Conservation (phyloP, 1,140 invertebrate genomes). For the Drosophila nasuta region DNA sequence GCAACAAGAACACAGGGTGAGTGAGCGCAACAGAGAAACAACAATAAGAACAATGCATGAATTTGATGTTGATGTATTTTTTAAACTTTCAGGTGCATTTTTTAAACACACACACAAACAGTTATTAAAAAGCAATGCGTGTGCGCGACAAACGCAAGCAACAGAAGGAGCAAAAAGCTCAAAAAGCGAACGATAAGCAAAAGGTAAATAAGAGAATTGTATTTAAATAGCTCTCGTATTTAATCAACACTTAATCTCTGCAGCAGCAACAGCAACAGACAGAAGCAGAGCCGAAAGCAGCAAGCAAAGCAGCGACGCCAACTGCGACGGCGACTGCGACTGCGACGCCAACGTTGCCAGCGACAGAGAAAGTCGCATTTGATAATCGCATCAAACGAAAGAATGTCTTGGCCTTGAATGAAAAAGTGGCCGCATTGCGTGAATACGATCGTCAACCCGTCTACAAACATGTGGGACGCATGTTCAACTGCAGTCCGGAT, state of each 20-base stretch:
- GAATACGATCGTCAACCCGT: conserved; percentile 77
- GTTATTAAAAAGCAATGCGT: conserved; percentile 50
- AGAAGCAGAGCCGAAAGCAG: conserved; percentile 12
- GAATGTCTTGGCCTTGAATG: conserved; percentile 79
- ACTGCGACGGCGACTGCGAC: conserved; percentile 10
- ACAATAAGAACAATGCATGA: conserved; percentile 40
- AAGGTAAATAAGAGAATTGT: conserved; percentile 26
- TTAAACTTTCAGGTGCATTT: conserved; percentile 21
- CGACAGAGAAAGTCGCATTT: conserved; percentile 72
- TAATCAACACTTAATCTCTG: not conserved
- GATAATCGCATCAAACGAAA: conserved; percentile 83
- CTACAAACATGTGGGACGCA: conserved; percentile 77
- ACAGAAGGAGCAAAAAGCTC: conserved; percentile 53
- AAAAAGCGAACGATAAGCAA: conserved; percentile 43
- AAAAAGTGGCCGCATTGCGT: conserved; percentile 77
- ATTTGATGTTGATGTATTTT: conserved; percentile 10
- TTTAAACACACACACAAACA: conserved; percentile 16
- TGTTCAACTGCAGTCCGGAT: conserved; percentile 82
- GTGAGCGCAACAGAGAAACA: conserved; percentile 48
- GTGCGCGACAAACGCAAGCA: conserved; percentile 71
- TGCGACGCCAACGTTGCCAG: conserved; percentile 37
- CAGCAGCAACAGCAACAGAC: conserved; percentile 24
- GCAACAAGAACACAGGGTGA: conserved; percentile 41
- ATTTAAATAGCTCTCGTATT: not conserved
- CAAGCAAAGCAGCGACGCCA: conserved; percentile 28